Evolutionary conservation across 1,140 invertebrate species (phyloP), one percentile per base, ranked within the genome.

Genomic region (Lepidurus packardi): DNA sequence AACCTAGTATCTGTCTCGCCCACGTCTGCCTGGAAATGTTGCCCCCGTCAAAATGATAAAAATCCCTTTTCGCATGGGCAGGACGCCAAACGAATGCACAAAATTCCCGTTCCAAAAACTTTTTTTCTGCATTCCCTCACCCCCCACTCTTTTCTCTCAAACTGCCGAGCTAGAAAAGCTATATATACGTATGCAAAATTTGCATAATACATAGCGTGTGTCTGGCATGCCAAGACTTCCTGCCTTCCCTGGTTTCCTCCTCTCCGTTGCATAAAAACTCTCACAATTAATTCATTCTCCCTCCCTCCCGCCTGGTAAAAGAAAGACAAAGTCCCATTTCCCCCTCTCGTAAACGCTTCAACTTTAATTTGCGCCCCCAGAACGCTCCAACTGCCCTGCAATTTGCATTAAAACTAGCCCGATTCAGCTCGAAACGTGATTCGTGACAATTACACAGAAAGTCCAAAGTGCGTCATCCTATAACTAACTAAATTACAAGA

Each of bases 131-230:
- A n/a, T 13, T 13, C 53, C 53, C 16, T 21, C 16, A 65, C 53
- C 21, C 6, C 6, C 6, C 53, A 1, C 53, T 21, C 45, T 16
- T 16, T 16, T 16, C 53, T 21, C 8, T n/a, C 16, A 21, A 65
- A 21, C 53, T 21, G 16, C 53, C 53, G 53, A 65, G 53, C 16
- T 13, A 65, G 53, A 65, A 65, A 16, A 65, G 53, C 53, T 65
- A 65, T 65, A 65, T 65, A 11, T 65, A 65, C 21, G 53, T 16
- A 7, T 65, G 1, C 10, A 65, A n/a, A 65, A 65, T n/a, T 65
- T 65, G 53, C 53, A 65, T 65, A 65, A 65, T 65, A 65, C 53
- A 65, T 65, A 16, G 53, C 53, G 53, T 65, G 53, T 65, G 53
- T 65, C 53, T 65, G 53, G 53, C 53, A 65, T 21, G 53, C 53